Evolutionary conservation across 1,140 invertebrate genomes (phyloP).

Genomic region (Bradysia coprophila): DNA sequence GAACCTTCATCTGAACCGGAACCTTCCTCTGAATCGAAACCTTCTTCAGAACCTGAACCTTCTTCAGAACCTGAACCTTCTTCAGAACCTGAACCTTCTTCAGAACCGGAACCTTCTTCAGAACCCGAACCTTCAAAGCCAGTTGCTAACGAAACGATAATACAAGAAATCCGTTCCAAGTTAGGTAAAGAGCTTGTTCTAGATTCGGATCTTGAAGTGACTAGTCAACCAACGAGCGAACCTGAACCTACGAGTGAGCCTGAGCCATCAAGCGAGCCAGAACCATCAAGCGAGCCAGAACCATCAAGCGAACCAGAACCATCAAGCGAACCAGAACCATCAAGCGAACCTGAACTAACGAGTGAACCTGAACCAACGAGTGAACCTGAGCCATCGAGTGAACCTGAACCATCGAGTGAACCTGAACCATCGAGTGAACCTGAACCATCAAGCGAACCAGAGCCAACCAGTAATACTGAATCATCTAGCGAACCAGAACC

Average conservation of each 20-base stretch:
- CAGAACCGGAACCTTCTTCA: too few species aligned
- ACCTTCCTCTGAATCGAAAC: too few species aligned
- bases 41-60: too few species aligned
- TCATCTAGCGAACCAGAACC: conserved; percentile 5
- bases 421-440: conserved; percentile 15
- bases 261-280: conserved; percentile 6
- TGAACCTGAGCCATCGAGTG: conserved; percentile 17
- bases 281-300: conserved; percentile 11
- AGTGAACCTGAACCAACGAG: conserved; percentile 7
- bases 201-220: conserved; percentile 4
- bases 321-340: conserved; percentile 7
- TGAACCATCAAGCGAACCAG: conserved; percentile 12
- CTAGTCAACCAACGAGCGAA: conserved; percentile 14
- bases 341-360: conserved; percentile 3
- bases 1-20: too few species aligned
- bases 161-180: too few species aligned
- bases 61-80: too few species aligned
- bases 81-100: too few species aligned
- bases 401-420: conserved; percentile 13
- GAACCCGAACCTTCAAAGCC: too few species aligned
- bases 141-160: too few species aligned
- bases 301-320: conserved; percentile 12
- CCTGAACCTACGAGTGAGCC: conserved; percentile 7
- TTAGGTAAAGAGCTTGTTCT: conserved; percentile 7
- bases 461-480: conserved; percentile 5